Evolutionary conservation across 2,113 vertebrate genomes (phyloP).

Genomic region (Toxotes chatareus): DNA sequence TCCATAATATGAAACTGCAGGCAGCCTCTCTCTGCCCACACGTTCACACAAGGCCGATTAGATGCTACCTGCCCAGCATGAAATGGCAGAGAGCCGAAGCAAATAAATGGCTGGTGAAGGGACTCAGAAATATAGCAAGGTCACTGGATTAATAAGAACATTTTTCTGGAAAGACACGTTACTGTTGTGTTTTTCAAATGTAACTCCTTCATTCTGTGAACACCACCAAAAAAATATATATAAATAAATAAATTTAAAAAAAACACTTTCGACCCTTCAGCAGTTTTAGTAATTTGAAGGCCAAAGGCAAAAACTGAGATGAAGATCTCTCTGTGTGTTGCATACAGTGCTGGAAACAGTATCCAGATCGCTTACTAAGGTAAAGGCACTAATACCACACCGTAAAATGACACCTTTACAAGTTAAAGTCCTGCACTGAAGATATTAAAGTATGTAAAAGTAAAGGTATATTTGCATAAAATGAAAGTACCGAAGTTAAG

Average conservation of each 20-base stretch:
- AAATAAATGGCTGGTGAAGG: not conserved
- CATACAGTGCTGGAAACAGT: not conserved
- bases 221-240: not conserved
- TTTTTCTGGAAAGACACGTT: conserved; percentile 17
- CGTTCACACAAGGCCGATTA: not conserved
- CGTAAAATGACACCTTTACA: too few species aligned
- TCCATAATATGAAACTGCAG: not conserved
- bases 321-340: not conserved
- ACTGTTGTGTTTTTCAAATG: conserved; percentile 1
- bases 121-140: conserved; percentile 1
- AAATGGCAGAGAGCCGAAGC: conserved; percentile 12
- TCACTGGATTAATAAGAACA: not conserved
- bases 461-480: too few species aligned
- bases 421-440: too few species aligned
- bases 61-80: conserved; percentile 8
- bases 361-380: not conserved
- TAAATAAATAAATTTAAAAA: too few species aligned
- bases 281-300: not conserved
- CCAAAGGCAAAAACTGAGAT: not conserved
- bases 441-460: too few species aligned
- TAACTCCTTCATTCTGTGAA: not conserved
- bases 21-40: conserved; percentile 34
- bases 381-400: not conserved
- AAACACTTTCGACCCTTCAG: not conserved
- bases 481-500: too few species aligned